Base-by-base conservation (phyloP, 1,140 invertebrate species). In the Lepidurus packardi region DNA sequence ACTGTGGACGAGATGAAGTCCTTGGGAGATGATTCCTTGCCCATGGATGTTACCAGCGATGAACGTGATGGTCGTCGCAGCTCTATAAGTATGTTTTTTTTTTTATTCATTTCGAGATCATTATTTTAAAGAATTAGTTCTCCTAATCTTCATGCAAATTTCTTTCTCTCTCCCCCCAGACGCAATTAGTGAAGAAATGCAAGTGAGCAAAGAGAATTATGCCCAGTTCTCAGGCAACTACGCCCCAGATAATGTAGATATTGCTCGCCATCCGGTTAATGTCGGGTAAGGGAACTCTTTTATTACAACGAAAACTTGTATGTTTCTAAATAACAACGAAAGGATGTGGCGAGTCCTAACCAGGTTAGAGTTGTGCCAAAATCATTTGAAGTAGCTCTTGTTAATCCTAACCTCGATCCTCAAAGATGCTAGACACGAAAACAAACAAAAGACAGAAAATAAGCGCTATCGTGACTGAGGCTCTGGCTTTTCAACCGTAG, bases 1-100 rank as follows among this genome's bases (percentile, higher is more conserved):
- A 96, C 95, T 3, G 92, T 93, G 44, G 95, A 97, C 85, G 92
- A 97, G 84, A 96, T 97, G 94, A 97, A 97, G 86, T 94, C 92
- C 79, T 85, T 97, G 45, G 93, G 94, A 73, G 95, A 97, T 83
- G 95, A 97, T 86, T 96, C 94, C 6, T 85, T 96, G 47, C 94
- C 94, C 0, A 96, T 96, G 81, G 94, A 97, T 83, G 94, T 96
- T 10, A 95, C 93, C 1, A 89, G 93, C 80, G 94, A 97, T 82
- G 94, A 96, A 84, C 83, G 84, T 79, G 94, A 97, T 82, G 94
- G 95, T 84, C 83, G 84, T 75, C 78, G 83, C 43, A 83, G 83
- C 74, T 85, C 84, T 81, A 82, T 80, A 78, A 83, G 83, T 83
- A 82, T 81, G 81, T 78, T 77, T 79, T 34, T 45, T 80, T 25